These are phyloP conservation scores for Corynorhinus townsendii DNA, from an alignment of 2,113 vertebrate genomes.

Conservation along the genomic window DNA sequence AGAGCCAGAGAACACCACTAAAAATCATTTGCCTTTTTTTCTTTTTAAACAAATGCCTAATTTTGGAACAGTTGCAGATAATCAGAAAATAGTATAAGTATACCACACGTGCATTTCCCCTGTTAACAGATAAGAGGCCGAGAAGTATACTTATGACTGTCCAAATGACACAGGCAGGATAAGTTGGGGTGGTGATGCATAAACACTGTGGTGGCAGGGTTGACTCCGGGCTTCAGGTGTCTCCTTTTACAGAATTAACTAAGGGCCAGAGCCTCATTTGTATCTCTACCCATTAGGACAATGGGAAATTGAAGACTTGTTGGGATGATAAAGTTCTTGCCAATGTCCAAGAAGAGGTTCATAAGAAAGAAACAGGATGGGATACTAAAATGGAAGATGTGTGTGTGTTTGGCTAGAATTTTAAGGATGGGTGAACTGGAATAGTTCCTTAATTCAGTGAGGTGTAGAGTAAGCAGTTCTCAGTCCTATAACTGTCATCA, in stretches of 20 bases:
- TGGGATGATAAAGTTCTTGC: neutral
- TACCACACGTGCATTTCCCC: neutral
- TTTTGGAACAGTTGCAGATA: neutral
- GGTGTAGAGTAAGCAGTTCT: neutral
- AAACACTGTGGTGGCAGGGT: neutral
- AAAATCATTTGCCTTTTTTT: neutral
- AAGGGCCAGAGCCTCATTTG: neutral
- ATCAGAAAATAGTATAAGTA: neutral
- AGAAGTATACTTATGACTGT: neutral
- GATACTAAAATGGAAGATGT: neutral
- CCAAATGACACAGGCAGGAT: neutral
- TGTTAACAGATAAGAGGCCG: neutral
- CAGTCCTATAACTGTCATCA: neutral
- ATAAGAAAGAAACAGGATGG: neutral
- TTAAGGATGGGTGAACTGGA: neutral
- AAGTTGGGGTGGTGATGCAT: neutral
- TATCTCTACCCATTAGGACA: neutral
- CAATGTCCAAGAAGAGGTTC: neutral
- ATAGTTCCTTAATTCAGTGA: neutral
- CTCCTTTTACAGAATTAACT: neutral
- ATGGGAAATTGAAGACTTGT: slow-evolving; percentile 22
- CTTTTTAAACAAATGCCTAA: neutral
- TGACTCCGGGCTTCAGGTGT: neutral
- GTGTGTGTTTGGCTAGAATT: neutral
- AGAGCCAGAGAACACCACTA: neutral